These are phyloP conservation scores for Lycorma delicatula DNA, from an alignment of 1,140 invertebrate genomes.

Conservation along the genomic window DNA sequence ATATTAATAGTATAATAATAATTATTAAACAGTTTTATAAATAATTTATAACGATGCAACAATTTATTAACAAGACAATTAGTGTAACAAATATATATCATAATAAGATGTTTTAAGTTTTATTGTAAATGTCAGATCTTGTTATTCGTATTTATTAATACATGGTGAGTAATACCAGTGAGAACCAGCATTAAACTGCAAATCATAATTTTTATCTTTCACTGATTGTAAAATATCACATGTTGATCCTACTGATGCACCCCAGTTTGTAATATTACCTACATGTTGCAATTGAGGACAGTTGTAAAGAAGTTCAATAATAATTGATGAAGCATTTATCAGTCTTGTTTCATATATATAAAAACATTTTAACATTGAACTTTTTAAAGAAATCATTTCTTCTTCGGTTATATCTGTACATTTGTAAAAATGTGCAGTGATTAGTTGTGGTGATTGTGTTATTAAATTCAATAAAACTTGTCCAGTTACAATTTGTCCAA, in stretches of 20 bases:
- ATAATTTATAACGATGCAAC: too few relatives aligned
- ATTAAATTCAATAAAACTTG: conserved; percentile 36
- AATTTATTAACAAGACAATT: too few relatives aligned
- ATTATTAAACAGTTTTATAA: too few relatives aligned
- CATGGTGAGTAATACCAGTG: conserved; percentile 44
- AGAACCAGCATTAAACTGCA: conserved; percentile 39
- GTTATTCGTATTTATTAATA: background rate
- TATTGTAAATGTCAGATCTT: too few relatives aligned
- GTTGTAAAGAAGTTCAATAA: conserved; percentile 36
- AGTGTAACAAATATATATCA: too few relatives aligned
- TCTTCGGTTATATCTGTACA: conserved; percentile 39
- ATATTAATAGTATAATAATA: too few relatives aligned
- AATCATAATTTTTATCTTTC: conserved; percentile 37
- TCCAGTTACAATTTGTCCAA: conserved; percentile 37
- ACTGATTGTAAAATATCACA: conserved; percentile 37
- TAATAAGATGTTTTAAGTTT: too few relatives aligned
- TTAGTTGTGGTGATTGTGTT: conserved; percentile 35
- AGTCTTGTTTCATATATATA: conserved; percentile 41
- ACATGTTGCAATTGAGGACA: conserved; percentile 37
- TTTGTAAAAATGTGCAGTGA: conserved; percentile 38
- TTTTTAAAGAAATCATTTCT: conserved; percentile 31
- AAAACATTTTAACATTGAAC: conserved; percentile 38
- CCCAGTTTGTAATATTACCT: conserved; percentile 43
- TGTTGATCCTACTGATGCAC: conserved; percentile 32
- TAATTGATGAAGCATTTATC: conserved; percentile 33